These are phyloP conservation scores for Dryoscopus gambensis DNA, from an alignment of 2,113 vertebrate genomes.

Conservation along the genomic window DNA sequence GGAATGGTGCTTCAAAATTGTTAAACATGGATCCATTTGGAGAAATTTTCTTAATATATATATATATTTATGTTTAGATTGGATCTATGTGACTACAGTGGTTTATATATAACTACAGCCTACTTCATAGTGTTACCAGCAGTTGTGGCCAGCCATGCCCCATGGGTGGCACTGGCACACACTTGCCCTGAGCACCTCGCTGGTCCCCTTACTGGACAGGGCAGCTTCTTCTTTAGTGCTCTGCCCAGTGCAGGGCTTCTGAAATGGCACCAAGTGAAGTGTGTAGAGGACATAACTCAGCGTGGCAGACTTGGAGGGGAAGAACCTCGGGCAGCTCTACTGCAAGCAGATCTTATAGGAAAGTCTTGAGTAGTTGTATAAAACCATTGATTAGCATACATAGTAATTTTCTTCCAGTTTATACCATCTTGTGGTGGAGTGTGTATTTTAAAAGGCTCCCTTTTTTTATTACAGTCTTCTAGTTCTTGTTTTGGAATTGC, in stretches of 20 bases:
- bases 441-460: slow-evolving; percentile 35
- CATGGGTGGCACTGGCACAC: slow-evolving; percentile 34
- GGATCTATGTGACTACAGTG: slow-evolving; percentile 49
- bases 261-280: not conserved
- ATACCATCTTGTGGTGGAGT: slow-evolving; percentile 42
- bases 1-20: not conserved
- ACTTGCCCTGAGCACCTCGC: not conserved
- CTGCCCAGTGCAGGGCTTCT: not conserved
- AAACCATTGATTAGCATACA: slow-evolving; percentile 58
- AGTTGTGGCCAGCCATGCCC: not conserved
- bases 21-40: not conserved
- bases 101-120: slow-evolving; percentile 62
- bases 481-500: slow-evolving; percentile 50
- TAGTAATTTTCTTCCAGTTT: slow-evolving; percentile 65
- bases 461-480: slow-evolving; percentile 53
- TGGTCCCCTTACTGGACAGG: slow-evolving; percentile 18
- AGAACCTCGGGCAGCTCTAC: not conserved
- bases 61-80: slow-evolving; percentile 66
- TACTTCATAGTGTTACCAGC: slow-evolving; percentile 23
- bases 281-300: not conserved
- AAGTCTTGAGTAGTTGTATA: slow-evolving; percentile 31
- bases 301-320: not conserved
- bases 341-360: slow-evolving; percentile 18
- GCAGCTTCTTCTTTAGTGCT: slow-evolving; percentile 30
- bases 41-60: slow-evolving; percentile 16